phyloP scores from a whole-genome alignment of 2,797 vertebrate species.

The Enteromius argenteus region DNA sequence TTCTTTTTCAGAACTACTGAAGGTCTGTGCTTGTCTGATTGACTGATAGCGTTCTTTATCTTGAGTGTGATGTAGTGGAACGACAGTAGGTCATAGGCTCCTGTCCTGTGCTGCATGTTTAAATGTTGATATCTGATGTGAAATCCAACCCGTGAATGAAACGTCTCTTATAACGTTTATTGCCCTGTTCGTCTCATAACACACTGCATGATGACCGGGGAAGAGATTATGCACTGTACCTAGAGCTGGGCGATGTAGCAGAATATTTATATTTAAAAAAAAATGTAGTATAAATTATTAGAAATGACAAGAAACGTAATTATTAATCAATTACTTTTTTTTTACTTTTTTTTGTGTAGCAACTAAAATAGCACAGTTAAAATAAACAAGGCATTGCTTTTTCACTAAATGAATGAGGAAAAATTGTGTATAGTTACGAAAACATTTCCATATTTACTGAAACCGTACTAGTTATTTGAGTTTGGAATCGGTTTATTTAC shows the following conservation, averaged over 20 bases:
- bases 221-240: slow-evolving; percentile 42
- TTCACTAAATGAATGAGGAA: neutral
- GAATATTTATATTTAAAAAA: too few species aligned
- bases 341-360: too few species aligned
- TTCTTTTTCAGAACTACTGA: slow-evolving; percentile 38
- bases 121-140: slow-evolving; percentile 55
- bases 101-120: slow-evolving; percentile 60
- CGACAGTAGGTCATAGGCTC: slow-evolving; percentile 40
- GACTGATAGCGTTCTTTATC: slow-evolving; percentile 37
- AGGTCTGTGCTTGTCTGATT: slow-evolving; percentile 48
- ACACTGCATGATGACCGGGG: slow-evolving; percentile 28
- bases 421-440: neutral
- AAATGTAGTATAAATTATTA: neutral
- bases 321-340: too few species aligned
- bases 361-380: too few species aligned
- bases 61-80: slow-evolving; percentile 52
- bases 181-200: slow-evolving; percentile 33
- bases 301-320: neutral
- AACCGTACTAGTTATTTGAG: neutral
- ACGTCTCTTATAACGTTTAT: slow-evolving; percentile 42
- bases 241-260: slow-evolving; percentile 39
- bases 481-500: neutral
- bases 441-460: neutral
- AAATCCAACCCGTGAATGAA: slow-evolving; percentile 46
- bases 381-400: neutral